Conservation (phyloP, 2,888 invertebrate genomes). For the Lithodes maja region DNA sequence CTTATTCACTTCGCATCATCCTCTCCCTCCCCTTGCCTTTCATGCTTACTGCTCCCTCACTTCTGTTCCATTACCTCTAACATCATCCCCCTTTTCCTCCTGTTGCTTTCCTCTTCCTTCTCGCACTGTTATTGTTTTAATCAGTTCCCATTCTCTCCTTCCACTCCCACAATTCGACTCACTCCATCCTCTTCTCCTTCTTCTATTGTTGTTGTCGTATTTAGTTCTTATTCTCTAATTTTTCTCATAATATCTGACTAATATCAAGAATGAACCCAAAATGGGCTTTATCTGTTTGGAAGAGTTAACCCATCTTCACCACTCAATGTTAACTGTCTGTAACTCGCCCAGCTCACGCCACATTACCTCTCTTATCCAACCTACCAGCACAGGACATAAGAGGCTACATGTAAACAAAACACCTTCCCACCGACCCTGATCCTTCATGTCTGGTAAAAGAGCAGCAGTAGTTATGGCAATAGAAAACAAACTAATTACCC, state of each 20-base stretch:
- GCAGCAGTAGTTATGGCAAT: no score
- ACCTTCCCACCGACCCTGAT: background rate
- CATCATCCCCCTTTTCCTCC: background rate
- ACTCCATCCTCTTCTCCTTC: no score
- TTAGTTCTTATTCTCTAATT: no score
- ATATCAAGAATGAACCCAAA: no score
- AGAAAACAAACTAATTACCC: no score
- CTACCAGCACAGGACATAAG: background rate
- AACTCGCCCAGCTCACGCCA: background rate
- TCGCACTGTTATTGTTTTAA: background rate
- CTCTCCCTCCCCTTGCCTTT: background rate
- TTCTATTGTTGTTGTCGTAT: no score
- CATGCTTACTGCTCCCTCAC: background rate
- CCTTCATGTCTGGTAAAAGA: background rate
- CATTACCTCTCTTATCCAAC: background rate
- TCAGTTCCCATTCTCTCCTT: background rate
- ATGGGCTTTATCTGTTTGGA: no score
- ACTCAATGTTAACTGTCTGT: background rate
- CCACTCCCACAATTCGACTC: background rate
- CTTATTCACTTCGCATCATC: background rate
- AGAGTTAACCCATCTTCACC: no score
- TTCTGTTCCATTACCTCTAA: background rate
- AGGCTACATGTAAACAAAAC: background rate
- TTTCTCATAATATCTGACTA: no score
- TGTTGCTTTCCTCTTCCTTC: background rate